phyloP scores from a whole-genome alignment of 2,888 invertebrate genomes.

The Palloptera scutellata region DNA sequence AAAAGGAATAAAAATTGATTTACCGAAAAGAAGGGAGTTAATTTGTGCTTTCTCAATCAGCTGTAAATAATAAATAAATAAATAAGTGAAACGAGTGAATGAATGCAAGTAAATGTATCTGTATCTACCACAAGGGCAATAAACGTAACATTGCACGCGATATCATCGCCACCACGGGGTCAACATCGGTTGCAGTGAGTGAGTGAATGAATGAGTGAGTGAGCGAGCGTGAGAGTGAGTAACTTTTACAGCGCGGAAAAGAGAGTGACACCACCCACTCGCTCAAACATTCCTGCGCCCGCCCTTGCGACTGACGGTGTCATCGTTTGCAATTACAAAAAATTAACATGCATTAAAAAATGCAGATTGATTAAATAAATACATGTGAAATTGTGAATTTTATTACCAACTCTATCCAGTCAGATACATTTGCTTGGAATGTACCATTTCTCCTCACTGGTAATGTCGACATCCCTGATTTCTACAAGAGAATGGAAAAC shows the following conservation, averaged over 20 bases:
- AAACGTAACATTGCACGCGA: constrained; percentile 44
- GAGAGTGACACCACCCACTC: constrained; percentile 28
- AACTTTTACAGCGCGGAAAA: constrained; percentile 20
- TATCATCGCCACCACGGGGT: constrained; percentile 38
- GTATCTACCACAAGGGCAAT: constrained; percentile 40
- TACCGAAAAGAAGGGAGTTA: not conserved
- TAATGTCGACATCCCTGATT: too few relatives aligned
- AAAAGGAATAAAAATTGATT: constrained; percentile 15
- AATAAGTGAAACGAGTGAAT: constrained; percentile 19
- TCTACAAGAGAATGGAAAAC: too few relatives aligned
- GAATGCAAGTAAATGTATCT: constrained; percentile 17
- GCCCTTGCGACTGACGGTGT: constrained; percentile 1
- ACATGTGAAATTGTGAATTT: too few relatives aligned
- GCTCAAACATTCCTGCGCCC: constrained; percentile 27
- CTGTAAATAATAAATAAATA: constrained; percentile 7
- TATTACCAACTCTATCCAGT: too few relatives aligned
- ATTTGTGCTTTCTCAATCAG: constrained; percentile 1
- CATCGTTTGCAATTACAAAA: not conserved
- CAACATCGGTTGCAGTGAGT: constrained; percentile 30
- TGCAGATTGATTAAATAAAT: too few relatives aligned
- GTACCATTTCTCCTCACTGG: too few relatives aligned
- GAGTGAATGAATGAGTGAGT: constrained; percentile 23
- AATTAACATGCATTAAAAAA: too few relatives aligned
- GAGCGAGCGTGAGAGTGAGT: constrained; percentile 19
- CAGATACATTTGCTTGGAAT: too few relatives aligned